Evolutionary conservation across 2,797 vertebrate species (phyloP).

Genomic region (Onychomys leucogaster): DNA sequence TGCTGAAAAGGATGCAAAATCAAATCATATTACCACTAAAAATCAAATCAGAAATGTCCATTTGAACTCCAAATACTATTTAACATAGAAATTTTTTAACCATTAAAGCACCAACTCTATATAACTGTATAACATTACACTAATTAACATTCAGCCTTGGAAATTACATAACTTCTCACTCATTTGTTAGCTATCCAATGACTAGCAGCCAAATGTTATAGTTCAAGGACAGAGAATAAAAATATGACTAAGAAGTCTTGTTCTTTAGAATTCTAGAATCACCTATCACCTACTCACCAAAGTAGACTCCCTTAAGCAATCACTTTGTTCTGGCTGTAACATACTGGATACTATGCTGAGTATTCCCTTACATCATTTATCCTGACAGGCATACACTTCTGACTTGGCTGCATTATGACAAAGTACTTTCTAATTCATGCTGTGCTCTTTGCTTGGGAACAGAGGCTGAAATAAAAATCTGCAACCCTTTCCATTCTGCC

Average conservation of each 20-base stretch:
- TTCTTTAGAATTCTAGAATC: background rate
- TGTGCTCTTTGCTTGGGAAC: background rate
- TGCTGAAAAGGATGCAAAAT: background rate
- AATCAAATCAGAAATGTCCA: background rate
- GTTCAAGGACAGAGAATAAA: background rate
- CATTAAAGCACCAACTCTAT: background rate
- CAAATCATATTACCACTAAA: background rate
- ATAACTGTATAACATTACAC: background rate
- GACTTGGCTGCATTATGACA: background rate
- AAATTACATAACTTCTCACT: background rate
- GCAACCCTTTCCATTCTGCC: background rate
- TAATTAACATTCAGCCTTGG: background rate
- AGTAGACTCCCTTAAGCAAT: background rate
- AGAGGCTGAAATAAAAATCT: background rate
- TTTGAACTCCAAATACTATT: background rate
- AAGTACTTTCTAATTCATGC: background rate
- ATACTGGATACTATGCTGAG: background rate
- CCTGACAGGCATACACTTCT: background rate
- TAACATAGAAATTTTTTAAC: background rate
- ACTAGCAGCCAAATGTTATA: background rate
- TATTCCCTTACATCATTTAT: background rate
- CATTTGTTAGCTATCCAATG: conserved; percentile 10
- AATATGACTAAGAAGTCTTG: background rate
- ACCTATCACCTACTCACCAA: background rate
- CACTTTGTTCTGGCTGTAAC: background rate